Percentiles rank a stretch among this genome's conserved stretches.
Evolutionary conservation across 2,113 vertebrate species (phyloP).

Genomic region (Tyrannus savana): DNA sequence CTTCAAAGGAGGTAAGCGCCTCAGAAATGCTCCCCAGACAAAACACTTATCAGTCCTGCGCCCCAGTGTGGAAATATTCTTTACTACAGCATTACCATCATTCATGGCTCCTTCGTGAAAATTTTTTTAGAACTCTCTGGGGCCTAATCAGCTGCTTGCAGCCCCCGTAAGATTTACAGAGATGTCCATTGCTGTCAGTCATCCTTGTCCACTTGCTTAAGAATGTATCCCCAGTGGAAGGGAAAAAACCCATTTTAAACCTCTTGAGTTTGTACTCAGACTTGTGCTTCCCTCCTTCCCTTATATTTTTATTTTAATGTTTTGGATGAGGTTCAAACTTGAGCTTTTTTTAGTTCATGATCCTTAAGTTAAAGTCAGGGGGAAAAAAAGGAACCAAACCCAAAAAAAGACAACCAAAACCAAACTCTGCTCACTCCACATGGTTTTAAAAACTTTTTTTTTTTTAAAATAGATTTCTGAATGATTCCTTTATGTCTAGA

Average conservation of each 20-base stretch:
- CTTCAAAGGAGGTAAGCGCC: conserved; percentile 68
- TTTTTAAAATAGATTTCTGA: not conserved
- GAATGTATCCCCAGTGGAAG: not conserved
- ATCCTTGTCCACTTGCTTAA: not conserved
- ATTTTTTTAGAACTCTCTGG: not conserved
- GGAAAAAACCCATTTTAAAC: not conserved
- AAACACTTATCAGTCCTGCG: not conserved
- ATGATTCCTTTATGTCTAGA: not conserved
- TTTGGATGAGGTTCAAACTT: not conserved
- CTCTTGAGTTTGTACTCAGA: not conserved
- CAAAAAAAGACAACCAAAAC: not conserved
- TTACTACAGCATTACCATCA: not conserved
- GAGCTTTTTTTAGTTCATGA: not conserved
- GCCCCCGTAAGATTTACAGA: not conserved
- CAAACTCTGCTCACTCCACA: not conserved
- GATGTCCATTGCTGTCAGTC: not conserved
- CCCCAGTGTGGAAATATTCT: not conserved
- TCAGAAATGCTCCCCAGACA: conserved; percentile 50
- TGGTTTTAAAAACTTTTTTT: not conserved
- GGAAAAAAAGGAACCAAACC: not conserved
- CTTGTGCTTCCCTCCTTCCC: not conserved
- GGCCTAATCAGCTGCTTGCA: not conserved
- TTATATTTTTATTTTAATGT: not conserved
- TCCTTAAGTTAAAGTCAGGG: not conserved
- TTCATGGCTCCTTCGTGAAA: not conserved